A percentile compares a stretch with the other conserved stretches of the same genome.
Conservation (phyloP, 2,797 vertebrate species). For the Threskiornis aethiopicus region DNA sequence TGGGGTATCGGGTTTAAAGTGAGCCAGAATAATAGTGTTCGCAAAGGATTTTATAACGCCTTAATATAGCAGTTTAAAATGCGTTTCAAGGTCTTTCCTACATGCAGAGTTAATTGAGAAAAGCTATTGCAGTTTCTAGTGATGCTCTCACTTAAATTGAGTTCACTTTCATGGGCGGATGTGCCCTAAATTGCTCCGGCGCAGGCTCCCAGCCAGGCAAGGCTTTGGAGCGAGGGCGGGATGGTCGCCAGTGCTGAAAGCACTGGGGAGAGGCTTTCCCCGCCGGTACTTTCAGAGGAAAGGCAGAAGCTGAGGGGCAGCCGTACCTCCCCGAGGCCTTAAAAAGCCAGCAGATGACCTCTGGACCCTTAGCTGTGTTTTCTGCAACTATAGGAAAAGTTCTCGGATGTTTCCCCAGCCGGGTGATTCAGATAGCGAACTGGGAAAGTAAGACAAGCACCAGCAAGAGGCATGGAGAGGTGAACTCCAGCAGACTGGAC, state of each 20-base stretch:
- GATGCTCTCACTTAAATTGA: neutral
- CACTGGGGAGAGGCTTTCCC: neutral
- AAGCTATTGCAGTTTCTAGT: neutral
- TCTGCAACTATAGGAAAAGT: neutral
- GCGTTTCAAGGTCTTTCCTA: neutral
- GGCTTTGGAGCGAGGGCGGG: neutral
- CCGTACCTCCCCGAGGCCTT: neutral
- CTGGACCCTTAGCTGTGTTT: neutral
- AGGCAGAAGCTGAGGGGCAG: neutral
- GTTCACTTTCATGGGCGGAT: neutral
- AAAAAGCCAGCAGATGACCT: neutral
- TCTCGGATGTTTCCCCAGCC: neutral
- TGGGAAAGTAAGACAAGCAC: neutral
- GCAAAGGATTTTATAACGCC: neutral
- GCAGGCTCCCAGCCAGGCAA: neutral
- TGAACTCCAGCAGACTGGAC: fast-evolving
- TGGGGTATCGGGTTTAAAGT: neutral
- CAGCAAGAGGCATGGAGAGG: neutral
- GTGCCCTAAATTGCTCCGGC: neutral
- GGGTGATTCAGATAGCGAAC: neutral
- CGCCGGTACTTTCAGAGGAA: neutral
- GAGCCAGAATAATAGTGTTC: neutral
- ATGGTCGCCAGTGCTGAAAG: neutral
- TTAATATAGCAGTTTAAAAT: neutral
- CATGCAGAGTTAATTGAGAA: neutral